These are phyloP conservation scores for Hirundichthys speculiger DNA, from an alignment of 2,113 vertebrate genomes.

Conservation along the genomic window DNA sequence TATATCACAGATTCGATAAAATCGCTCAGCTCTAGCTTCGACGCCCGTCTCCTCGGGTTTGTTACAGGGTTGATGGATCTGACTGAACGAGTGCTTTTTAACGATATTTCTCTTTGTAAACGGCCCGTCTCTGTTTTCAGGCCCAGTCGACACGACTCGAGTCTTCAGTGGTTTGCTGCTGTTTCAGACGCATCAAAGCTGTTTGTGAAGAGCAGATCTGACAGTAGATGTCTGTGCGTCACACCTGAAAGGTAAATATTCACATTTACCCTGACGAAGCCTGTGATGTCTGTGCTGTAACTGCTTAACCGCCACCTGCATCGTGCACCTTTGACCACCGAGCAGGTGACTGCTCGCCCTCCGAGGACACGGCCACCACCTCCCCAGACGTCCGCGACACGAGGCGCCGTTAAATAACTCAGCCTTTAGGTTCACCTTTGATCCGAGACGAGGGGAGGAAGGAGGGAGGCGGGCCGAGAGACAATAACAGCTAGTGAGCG, in stretches of 20 bases:
- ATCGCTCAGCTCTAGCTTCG: too few relatives aligned
- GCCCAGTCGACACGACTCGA: too few relatives aligned
- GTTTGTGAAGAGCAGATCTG: too few relatives aligned
- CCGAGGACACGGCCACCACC: background rate
- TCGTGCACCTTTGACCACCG: slow-evolving; percentile 23
- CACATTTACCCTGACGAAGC: background rate
- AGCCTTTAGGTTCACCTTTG: slow-evolving; percentile 95
- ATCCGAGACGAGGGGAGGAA: slow-evolving; percentile 32
- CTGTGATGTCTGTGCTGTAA: background rate
- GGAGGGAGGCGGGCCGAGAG: slow-evolving; percentile 34
- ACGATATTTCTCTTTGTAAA: too few relatives aligned
- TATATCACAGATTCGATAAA: too few relatives aligned
- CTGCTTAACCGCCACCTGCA: background rate
- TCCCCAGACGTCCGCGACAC: slow-evolving; percentile 33
- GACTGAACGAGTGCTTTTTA: too few relatives aligned
- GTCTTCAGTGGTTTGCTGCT: too few relatives aligned
- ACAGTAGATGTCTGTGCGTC: background rate
- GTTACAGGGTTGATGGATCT: too few relatives aligned
- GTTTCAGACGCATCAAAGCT: too few relatives aligned
- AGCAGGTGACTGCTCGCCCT: slow-evolving; percentile 7
- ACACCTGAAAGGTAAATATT: background rate
- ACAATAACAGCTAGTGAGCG: slow-evolving; percentile 58
- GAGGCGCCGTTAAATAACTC: slow-evolving; percentile 90
- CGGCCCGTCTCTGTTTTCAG: too few relatives aligned
- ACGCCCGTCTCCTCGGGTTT: too few relatives aligned